Evolutionary conservation across 2,113 vertebrate genomes (phyloP).

Genomic region (Bettongia penicillata): DNA sequence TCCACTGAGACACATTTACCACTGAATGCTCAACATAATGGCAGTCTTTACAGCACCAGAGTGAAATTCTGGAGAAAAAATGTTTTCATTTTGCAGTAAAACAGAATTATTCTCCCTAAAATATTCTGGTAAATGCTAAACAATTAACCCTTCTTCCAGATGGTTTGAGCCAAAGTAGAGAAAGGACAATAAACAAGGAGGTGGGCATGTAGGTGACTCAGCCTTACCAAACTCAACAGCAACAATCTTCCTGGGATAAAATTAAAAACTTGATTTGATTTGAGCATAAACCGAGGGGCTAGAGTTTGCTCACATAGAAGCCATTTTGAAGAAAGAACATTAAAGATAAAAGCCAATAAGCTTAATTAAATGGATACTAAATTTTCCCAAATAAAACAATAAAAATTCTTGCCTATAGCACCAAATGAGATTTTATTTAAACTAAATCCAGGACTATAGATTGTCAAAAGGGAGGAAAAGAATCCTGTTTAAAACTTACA

Average conservation of each 20-base stretch:
- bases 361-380: constrained; percentile 57
- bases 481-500: constrained; percentile 26
- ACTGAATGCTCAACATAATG: constrained; percentile 71
- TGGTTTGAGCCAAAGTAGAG: background rate
- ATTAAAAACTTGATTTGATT: constrained; percentile 45
- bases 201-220: constrained; percentile 41
- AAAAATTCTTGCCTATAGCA: constrained; percentile 21
- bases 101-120: constrained; percentile 57
- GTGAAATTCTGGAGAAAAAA: constrained; percentile 50
- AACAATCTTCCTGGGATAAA: constrained; percentile 23
- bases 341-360: constrained; percentile 3
- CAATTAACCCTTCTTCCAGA: constrained; percentile 55
- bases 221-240: constrained; percentile 14
- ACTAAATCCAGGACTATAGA: background rate
- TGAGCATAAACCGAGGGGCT: constrained; percentile 52
- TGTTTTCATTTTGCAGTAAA: constrained; percentile 40
- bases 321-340: constrained; percentile 24
- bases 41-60: constrained; percentile 62
- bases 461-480: background rate
- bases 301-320: constrained; percentile 44
- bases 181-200: constrained; percentile 39
- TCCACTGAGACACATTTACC: constrained; percentile 69
- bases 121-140: constrained; percentile 40
- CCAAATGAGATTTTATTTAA: constrained; percentile 13
- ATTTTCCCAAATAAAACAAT: constrained; percentile 30